These are phyloP conservation scores for Parauchenoglanis punctatus DNA, from an alignment of 2,797 vertebrate species.

Conservation along the genomic window DNA sequence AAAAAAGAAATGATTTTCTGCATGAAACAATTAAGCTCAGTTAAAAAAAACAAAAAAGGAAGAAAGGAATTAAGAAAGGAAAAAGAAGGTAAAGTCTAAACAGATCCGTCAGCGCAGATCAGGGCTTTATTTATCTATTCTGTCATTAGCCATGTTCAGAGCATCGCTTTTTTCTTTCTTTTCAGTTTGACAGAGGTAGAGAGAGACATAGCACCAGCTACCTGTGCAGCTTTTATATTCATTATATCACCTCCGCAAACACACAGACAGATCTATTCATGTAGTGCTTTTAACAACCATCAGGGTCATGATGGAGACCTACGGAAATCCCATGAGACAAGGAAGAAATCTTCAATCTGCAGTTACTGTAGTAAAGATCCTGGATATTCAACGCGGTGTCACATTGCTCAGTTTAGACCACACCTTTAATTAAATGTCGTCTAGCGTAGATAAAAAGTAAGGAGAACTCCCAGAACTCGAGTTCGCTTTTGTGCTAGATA, in stretches of 20 bases:
- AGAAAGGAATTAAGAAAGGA: neutral
- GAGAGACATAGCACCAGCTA: neutral
- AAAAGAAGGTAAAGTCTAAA: neutral
- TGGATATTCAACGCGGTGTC: neutral
- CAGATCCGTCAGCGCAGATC: slow-evolving; percentile 93
- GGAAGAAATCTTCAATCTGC: neutral
- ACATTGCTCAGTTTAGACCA: too few relatives aligned
- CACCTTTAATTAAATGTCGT: neutral
- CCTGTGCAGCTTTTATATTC: neutral
- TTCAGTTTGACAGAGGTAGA: slow-evolving; percentile 68
- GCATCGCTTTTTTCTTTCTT: slow-evolving; percentile 90
- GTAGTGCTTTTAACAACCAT: neutral
- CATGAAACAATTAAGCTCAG: neutral
- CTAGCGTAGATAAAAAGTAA: neutral
- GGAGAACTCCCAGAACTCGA: neutral
- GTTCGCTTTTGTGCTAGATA: neutral
- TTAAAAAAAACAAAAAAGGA: neutral
- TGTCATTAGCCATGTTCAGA: slow-evolving; percentile 92
- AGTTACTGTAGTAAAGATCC: too few relatives aligned
- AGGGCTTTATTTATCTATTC: slow-evolving; percentile 97
- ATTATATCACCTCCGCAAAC: neutral
- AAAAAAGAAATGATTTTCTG: neutral
- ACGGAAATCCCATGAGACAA: neutral
- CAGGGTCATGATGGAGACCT: neutral
- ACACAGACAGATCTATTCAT: neutral